Conservation (phyloP, 2,113 vertebrate genomes). For the Hydrolagus affinis region DNA sequence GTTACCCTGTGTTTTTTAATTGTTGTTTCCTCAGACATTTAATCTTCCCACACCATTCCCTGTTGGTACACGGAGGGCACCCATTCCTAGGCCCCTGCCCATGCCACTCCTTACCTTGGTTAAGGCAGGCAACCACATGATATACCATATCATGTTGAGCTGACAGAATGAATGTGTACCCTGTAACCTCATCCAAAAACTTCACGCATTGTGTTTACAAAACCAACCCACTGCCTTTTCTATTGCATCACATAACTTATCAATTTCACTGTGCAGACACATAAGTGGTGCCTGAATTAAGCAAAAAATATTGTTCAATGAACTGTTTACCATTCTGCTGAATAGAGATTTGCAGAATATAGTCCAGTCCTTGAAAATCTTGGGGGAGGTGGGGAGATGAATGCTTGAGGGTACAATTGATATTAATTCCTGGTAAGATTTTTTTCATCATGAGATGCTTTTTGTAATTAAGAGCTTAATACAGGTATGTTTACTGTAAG, state of each 20-base stretch:
- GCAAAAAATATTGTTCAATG: neutral
- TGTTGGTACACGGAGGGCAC: neutral
- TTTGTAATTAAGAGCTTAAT: slow-evolving; percentile 7
- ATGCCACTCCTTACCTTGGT: neutral
- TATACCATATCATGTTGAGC: neutral
- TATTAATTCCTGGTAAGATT: neutral
- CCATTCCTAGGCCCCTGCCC: slow-evolving; percentile 7
- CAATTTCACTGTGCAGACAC: neutral
- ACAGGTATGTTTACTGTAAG: slow-evolving; percentile 9
- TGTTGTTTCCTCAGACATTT: neutral
- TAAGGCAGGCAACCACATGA: neutral
- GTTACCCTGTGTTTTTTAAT: neutral
- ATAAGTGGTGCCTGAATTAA: neutral
- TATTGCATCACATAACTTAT: neutral
- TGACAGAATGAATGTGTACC: neutral
- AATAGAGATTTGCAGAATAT: neutral
- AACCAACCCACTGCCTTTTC: neutral
- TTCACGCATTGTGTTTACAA: neutral
- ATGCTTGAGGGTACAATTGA: neutral
- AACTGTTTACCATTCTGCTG: slow-evolving; percentile 12
- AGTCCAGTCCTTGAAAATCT: slow-evolving; percentile 23
- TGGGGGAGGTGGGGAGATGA: neutral
- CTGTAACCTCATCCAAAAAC: neutral
- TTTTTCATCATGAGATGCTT: neutral
- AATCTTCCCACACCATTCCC: neutral